Percentiles rank a stretch among this genome's conserved stretches.
These are phyloP conservation scores for Carollia perspicillata DNA, from an alignment of 2,113 vertebrate genomes.

Conservation along the genomic window DNA sequence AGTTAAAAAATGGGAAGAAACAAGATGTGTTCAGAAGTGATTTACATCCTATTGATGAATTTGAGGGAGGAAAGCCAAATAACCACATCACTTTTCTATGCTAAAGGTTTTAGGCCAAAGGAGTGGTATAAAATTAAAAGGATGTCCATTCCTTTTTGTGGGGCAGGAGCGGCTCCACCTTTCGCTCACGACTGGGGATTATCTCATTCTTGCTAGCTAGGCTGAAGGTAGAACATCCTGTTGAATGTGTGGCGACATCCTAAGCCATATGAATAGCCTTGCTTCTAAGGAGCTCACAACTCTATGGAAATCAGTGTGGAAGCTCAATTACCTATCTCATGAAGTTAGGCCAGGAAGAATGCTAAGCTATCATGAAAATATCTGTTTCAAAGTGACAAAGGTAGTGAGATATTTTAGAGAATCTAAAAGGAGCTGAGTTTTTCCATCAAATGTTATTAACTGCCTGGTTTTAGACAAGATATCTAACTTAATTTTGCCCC, in stretches of 20 bases:
- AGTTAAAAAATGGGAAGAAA: constrained; percentile 60
- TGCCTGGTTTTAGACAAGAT: not conserved
- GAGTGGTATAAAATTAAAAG: constrained; percentile 34
- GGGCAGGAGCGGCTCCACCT: not conserved
- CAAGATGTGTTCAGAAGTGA: constrained; percentile 50
- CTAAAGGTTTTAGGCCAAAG: constrained; percentile 20
- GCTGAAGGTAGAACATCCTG: not conserved
- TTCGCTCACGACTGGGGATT: not conserved
- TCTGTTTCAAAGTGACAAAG: not conserved
- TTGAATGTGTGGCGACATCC: not conserved
- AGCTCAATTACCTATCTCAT: not conserved
- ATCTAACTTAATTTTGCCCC: not conserved
- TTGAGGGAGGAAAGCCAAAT: constrained; percentile 66
- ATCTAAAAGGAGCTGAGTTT: not conserved
- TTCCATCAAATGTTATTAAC: not conserved
- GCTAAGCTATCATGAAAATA: not conserved
- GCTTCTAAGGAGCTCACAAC: not conserved
- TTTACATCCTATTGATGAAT: constrained; percentile 70
- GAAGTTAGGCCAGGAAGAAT: not conserved
- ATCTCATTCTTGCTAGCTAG: not conserved
- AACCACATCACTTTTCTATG: not conserved
- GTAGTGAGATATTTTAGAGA: not conserved
- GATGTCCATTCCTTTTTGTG: not conserved
- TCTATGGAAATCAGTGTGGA: not conserved
- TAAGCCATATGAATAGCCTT: not conserved